Evolutionary conservation across 2,797 vertebrate species (phyloP).

Genomic region (Muscicapa striata): DNA sequence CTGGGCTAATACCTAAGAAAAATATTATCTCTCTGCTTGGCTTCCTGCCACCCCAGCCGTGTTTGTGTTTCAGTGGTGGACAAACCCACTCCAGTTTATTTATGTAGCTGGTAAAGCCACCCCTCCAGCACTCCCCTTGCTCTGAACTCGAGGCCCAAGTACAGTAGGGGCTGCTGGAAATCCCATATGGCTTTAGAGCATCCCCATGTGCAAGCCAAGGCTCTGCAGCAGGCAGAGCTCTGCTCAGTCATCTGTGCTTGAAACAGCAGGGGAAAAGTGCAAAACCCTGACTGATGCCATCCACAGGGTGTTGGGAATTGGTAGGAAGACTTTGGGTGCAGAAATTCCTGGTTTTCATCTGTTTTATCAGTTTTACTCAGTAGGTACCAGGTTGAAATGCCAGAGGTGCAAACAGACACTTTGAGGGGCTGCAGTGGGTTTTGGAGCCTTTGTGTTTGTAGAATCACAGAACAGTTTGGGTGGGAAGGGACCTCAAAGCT

Average conservation of each 20-base stretch:
- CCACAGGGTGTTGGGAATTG: fast-evolving
- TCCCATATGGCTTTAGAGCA: background rate
- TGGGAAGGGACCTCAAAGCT: background rate
- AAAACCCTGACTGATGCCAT: background rate
- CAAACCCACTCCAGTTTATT: background rate
- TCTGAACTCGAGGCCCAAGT: background rate
- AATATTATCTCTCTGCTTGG: slow-evolving; percentile 44
- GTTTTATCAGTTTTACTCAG: background rate
- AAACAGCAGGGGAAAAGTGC: background rate
- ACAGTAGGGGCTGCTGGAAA: background rate
- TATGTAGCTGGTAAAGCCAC: background rate
- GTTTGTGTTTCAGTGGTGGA: background rate
- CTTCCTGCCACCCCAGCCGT: background rate
- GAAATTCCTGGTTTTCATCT: background rate
- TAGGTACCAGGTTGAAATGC: background rate
- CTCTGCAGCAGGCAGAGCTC: background rate
- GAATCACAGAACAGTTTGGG: background rate
- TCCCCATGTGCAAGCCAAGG: background rate
- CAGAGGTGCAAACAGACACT: background rate
- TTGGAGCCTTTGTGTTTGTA: background rate
- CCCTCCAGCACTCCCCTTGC: background rate
- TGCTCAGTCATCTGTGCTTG: background rate
- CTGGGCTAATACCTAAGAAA: slow-evolving; percentile 29
- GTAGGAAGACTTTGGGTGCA: background rate
- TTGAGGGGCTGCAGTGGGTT: background rate